A percentile compares a stretch with the other conserved stretches of the same genome.
Conservation (phyloP, 2,113 vertebrate genomes). For the Gasterosteus nipponicus region DNA sequence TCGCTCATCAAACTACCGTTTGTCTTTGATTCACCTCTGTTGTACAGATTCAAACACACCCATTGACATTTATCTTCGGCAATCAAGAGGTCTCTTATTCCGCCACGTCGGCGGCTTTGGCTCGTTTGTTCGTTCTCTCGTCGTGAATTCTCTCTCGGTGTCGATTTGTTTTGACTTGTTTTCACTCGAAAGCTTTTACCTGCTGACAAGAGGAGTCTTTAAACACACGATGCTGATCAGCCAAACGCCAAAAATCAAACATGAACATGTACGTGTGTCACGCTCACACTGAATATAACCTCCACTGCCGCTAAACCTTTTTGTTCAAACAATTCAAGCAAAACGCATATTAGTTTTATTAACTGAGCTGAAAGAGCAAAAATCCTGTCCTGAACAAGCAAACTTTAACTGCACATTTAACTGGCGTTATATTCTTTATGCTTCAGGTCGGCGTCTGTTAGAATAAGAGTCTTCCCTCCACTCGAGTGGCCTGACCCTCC, state of each 20-base stretch:
- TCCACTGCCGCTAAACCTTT: not conserved
- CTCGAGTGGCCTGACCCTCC: too few relatives aligned
- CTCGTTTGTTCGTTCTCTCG: slow-evolving; percentile 21
- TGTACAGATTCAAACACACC: slow-evolving; percentile 4
- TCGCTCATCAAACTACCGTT: slow-evolving; percentile 2
- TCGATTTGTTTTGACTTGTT: slow-evolving; percentile 3
- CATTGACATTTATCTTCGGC: not conserved
- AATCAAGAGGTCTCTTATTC: slow-evolving; percentile 27
- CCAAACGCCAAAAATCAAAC: not conserved
- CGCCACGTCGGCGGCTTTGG: slow-evolving; percentile 23
- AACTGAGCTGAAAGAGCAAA: slow-evolving; percentile 11
- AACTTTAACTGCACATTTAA: slow-evolving; percentile 24
- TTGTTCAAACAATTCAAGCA: not conserved
- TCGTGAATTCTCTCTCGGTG: not conserved
- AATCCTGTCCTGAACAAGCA: slow-evolving; percentile 5
- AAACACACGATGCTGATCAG: not conserved
- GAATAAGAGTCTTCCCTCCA: not conserved
- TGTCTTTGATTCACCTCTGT: slow-evolving; percentile 2
- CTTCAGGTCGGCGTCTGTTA: slow-evolving; percentile 11
- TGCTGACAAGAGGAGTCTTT: not conserved
- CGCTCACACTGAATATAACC: not conserved
- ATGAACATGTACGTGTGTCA: too few relatives aligned
- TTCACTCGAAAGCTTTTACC: not conserved
- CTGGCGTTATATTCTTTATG: slow-evolving; percentile 20
- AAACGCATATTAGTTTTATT: not conserved